phyloP scores from a whole-genome alignment of 2,113 vertebrate genomes.

The Lepidothrix coronata region DNA sequence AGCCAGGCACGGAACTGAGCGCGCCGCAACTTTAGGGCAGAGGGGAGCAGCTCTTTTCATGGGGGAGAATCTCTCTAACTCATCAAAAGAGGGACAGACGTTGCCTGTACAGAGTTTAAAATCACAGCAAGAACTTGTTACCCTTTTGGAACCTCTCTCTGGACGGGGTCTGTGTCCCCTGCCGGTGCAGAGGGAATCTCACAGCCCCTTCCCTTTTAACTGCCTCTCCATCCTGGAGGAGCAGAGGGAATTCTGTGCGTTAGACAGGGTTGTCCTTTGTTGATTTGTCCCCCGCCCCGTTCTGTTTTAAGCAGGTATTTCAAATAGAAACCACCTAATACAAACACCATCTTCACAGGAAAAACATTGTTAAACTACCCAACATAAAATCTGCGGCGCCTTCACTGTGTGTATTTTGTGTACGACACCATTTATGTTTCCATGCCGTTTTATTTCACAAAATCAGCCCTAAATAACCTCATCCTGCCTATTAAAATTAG shows the following conservation, averaged over 20 bases:
- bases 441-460: background rate
- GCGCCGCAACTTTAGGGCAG: background rate
- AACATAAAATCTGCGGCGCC: background rate
- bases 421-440: background rate
- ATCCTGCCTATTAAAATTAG: background rate
- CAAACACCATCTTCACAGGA: background rate
- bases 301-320: conserved; percentile 14
- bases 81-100: background rate
- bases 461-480: background rate
- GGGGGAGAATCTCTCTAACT: background rate
- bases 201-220: background rate
- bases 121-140: conserved; percentile 41
- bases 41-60: background rate
- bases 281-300: background rate
- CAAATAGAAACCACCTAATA: background rate
- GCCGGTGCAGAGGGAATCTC: background rate
- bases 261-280: background rate
- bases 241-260: background rate
- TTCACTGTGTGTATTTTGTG: background rate
- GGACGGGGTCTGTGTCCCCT: background rate
- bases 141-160: background rate
- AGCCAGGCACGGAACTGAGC: background rate
- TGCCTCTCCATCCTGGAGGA: background rate
- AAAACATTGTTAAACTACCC: background rate
- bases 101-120: background rate